A percentile compares a stretch with the other conserved stretches of the same genome.
Evolutionary conservation across 2,888 invertebrate genomes (phyloP).

Genomic region (Cerastis rubricosa): DNA sequence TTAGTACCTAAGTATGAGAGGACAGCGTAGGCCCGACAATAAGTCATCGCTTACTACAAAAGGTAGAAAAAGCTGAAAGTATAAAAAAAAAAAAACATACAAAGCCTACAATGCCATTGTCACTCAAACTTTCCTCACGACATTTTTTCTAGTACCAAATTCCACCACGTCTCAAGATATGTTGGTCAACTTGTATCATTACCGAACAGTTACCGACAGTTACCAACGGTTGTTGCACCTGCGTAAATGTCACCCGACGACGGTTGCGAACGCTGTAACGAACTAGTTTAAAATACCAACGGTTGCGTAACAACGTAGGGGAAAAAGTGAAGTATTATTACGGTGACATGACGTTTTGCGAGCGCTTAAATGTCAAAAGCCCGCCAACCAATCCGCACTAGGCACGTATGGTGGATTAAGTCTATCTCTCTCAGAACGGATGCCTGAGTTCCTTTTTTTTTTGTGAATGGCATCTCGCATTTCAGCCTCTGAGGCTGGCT

Average conservation of each 20-base stretch:
- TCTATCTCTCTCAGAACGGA: not conserved
- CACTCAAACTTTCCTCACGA: not conserved
- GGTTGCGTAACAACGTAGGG: constrained; percentile 36
- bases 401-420: not conserved
- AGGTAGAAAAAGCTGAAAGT: too few species aligned
- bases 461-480: too few species aligned
- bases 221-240: constrained; percentile 56
- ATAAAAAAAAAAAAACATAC: too few species aligned
- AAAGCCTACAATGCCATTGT: too few species aligned
- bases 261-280: constrained; percentile 19
- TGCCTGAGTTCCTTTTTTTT: not conserved
- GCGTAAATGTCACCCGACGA: constrained; percentile 57
- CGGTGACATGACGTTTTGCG: not conserved
- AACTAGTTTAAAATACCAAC: constrained; percentile 61
- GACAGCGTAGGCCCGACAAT: too few species aligned
- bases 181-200: not conserved
- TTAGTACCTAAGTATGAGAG: too few species aligned
- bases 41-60: too few species aligned
- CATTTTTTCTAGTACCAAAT: not conserved
- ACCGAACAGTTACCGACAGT: constrained; percentile 40
- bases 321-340: constrained; percentile 14
- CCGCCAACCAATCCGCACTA: not conserved
- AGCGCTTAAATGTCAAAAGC: not conserved
- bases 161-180: not conserved
- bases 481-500: too few species aligned